Evolutionary conservation across 2,797 vertebrate genomes (phyloP), one percentile per base, ranked within the genome.

Genomic region (Australoheros facetus): DNA sequence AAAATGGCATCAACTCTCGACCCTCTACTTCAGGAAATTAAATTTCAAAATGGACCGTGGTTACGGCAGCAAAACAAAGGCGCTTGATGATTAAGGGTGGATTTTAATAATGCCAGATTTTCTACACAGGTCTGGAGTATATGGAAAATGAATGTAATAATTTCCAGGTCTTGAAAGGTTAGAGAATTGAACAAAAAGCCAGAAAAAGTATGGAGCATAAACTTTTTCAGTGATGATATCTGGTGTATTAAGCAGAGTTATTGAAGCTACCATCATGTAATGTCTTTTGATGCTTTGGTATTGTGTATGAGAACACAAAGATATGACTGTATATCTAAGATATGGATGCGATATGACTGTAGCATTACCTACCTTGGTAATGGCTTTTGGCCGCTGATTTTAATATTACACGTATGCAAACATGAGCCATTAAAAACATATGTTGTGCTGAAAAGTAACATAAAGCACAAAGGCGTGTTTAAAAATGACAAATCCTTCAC

Each of bases 11-110:
- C 87, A 84, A 91, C 90, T 92, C 91, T 92, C 84, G 79, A 94
- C 90, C 90, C 85, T 79, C 79, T 88, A 81, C 87, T 92, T 89
- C 92, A 93, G 92, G 92, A 92, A 93, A 92, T 93, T 89, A 89
- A 83, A 93, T 93, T 93, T 92, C 85, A 88, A 92, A 93, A 93
- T 84, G 89, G 88, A 85, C 90, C 37, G 32, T 73, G 70, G 87
- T 84, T 84, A 76, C 21, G 26, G 77, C 79, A 80, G 86, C 84
- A 92, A 93, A 92, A 92, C 91, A 90, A 91, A 92, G 75, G 87
- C 28, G 60, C 79, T 81, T 83, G 84, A 90, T 91, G 87, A 92
- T 91, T 92, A 89, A 82, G 79, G 86, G 66, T 73, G 81, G 58
- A 77, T 92, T 93, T 92, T 88, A 91, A 92, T 91, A 89, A 90